phyloP scores from a whole-genome alignment of 2,888 invertebrate species.

The Ectemnius cavifrons region DNA sequence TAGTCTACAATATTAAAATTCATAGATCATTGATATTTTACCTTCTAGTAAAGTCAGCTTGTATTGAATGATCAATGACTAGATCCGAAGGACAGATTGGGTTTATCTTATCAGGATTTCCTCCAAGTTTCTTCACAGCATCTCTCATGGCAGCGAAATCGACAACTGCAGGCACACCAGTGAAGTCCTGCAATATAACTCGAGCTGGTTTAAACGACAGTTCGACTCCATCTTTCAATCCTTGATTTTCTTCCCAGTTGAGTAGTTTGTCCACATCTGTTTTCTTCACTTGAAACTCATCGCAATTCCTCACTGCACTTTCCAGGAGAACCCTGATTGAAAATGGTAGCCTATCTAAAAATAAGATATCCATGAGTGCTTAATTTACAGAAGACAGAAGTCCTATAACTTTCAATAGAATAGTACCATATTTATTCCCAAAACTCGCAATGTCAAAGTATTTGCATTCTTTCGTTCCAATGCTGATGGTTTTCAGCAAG shows the following conservation, averaged over 20 bases:
- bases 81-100: conserved; percentile 98
- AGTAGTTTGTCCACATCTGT: conserved; percentile 93
- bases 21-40: conserved; percentile 71
- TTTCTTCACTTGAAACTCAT: conserved; percentile 93
- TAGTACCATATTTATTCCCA: conserved; percentile 88
- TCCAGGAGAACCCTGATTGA: conserved; percentile 95
- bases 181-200: conserved; percentile 97
- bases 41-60: conserved; percentile 94
- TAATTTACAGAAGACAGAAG: conserved; percentile 16
- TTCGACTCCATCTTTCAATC: conserved; percentile 86
- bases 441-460: conserved; percentile 89
- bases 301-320: conserved; percentile 97
- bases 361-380: conserved; percentile 21
- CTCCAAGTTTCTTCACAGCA: conserved; percentile 91
- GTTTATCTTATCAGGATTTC: conserved; percentile 95
- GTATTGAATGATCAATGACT: conserved; percentile 98
- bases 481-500: conserved; percentile 81
- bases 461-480: conserved; percentile 83
- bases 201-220: conserved; percentile 97
- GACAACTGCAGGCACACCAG: conserved; percentile 98
- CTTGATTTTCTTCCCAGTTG: conserved; percentile 90
- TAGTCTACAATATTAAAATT: neutral
- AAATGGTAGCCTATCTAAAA: conserved; percentile 89
- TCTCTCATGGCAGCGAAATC: conserved; percentile 99
- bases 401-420: neutral